Base-by-base conservation (phyloP, 2,888 invertebrate genomes). In the Ectemnius lituratus region DNA sequence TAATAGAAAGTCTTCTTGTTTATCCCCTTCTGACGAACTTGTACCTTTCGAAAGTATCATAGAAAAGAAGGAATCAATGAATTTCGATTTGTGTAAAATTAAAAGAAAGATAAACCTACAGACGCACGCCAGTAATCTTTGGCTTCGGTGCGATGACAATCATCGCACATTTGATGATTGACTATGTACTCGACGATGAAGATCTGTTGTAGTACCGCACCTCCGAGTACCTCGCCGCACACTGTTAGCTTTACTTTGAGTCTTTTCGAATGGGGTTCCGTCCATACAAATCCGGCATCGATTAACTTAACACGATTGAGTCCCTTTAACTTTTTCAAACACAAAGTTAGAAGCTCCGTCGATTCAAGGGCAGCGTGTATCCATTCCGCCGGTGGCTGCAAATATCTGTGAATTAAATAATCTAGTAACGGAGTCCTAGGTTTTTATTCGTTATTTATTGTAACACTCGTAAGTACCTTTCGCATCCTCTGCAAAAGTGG, bases 1-100 rank as follows among this genome's bases (percentile, higher is more conserved):
- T 99, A 99, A 90, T 96, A 99, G 87, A 99, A 96, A 0, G 99
- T 99, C 91, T 99, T 99, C 89, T 98, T 97, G 91, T 99, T 99
- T 82, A 96, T 96, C 0, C 97, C 94, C 71, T 95, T 94, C 87
- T 97, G 97, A 45, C 97, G 92, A 5, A 97, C 95, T 94, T 99
- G 96, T 67, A 97, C 96, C 90, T 97, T 86, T 56, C 56, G 63
- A 0, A 62, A 47, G 28, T 27, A 45, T 61, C 16, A 52, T 2
- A 16, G 16, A 1, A 52, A 52, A 52, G 1, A 16, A 16, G 16
- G 2, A 52, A 14, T n/a, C 4, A 49, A 11, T 2, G 16, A 52
- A 16, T 37, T 37, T 37, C 0, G 16, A 52, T 5, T 16, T 52
- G 0, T 1, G 16, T 52, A 16, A 0, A 52, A 16, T 52, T 52